phyloP scores from a whole-genome alignment of 2,888 invertebrate genomes.

The Cistogaster globosa region DNA sequence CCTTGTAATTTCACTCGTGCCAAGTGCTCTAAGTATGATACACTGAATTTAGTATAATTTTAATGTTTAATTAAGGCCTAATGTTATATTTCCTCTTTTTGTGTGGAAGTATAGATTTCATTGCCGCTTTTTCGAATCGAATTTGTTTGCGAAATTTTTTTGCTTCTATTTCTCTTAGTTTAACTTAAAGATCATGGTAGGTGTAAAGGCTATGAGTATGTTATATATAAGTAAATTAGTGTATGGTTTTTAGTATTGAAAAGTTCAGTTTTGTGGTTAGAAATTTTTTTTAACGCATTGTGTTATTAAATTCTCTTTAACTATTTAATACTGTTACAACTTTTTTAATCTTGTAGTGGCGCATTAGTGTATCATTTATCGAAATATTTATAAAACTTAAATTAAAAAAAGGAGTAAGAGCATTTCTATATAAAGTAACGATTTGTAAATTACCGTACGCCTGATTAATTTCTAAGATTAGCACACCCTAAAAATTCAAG shows the following conservation, averaged over 20 bases:
- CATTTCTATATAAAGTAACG: no score
- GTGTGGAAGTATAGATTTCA: slow-evolving; percentile 3
- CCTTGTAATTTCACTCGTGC: neutral
- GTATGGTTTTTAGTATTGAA: neutral
- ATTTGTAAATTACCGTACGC: no score
- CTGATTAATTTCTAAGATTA: no score
- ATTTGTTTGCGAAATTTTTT: slow-evolving; percentile 36
- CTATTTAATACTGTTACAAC: no score
- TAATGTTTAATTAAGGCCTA: slow-evolving; percentile 62
- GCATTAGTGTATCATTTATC: no score
- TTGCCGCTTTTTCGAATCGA: neutral
- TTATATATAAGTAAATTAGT: slow-evolving; percentile 39
- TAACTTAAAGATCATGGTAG: neutral
- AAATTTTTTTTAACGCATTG: no score
- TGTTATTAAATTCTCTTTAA: no score
- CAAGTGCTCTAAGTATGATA: slow-evolving; percentile 2
- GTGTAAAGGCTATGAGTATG: neutral
- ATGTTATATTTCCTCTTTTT: slow-evolving; percentile 47
- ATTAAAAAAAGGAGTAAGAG: no score
- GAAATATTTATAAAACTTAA: no score
- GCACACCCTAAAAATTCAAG: no score
- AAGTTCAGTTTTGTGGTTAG: no score
- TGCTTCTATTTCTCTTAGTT: neutral
- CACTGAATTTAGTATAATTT: slow-evolving; percentile 42
- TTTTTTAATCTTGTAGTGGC: no score